Percentiles rank a stretch among this genome's conserved stretches.
phyloP scores from a whole-genome alignment of 1,140 invertebrate species.

The Pteromalus puparum region DNA sequence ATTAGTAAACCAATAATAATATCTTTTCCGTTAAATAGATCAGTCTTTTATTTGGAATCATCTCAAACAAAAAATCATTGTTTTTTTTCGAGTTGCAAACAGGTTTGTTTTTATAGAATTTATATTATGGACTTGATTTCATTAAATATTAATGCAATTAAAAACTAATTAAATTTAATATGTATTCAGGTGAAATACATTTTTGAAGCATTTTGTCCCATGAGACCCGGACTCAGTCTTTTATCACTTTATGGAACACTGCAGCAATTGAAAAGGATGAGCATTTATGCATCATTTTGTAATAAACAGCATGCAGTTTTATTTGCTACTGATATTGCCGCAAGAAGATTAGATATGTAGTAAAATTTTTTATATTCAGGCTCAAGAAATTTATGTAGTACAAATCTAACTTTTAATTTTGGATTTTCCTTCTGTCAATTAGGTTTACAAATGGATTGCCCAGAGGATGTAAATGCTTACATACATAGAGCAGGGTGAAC shows the following conservation, averaged over 20 bases:
- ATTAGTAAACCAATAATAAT: conserved; percentile 11
- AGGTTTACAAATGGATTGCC: conserved; percentile 99
- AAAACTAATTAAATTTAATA: conserved; percentile 3
- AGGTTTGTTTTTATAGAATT: conserved; percentile 77
- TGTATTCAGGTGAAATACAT: conserved; percentile 86
- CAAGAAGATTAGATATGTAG: conserved; percentile 87
- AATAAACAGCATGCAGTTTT: conserved; percentile 92
- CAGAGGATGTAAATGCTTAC: conserved; percentile 96
- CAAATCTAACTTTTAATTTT: conserved; percentile 55
- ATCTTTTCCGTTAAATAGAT: conserved; percentile 55
- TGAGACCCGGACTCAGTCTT: conserved; percentile 91
- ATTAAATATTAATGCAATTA: neutral
- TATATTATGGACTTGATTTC: neutral
- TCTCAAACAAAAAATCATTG: conserved; percentile 92
- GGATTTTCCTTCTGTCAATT: conserved; percentile 97
- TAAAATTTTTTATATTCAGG: neutral
- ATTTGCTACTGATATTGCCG: conserved; percentile 97
- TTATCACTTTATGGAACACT: conserved; percentile 93
- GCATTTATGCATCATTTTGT: conserved; percentile 94
- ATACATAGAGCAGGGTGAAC: conserved; percentile 98
- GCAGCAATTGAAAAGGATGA: conserved; percentile 93
- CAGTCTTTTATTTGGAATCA: conserved; percentile 96
- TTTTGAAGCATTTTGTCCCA: conserved; percentile 92
- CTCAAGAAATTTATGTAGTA: conserved; percentile 1
- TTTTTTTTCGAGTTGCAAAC: conserved; percentile 98